Conservation (phyloP, 2,113 vertebrate species). For the Phrynosoma platyrhinos region DNA sequence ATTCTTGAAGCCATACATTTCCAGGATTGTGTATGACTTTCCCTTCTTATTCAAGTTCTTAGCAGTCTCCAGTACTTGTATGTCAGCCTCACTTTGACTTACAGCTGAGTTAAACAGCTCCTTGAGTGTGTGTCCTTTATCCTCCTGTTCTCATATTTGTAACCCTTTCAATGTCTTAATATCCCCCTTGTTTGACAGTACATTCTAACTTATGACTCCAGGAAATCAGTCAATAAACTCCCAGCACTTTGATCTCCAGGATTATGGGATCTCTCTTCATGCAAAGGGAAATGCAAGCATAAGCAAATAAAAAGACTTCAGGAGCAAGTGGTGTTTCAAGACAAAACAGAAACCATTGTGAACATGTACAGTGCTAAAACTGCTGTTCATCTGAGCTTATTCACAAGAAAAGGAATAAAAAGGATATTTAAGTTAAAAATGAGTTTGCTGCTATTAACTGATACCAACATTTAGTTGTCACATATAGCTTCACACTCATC, state of each 20-base stretch:
- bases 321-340: slow-evolving; percentile 30
- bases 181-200: slow-evolving; percentile 55
- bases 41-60: slow-evolving; percentile 33
- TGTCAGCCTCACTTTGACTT: slow-evolving; percentile 28
- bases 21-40: not conserved
- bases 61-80: not conserved
- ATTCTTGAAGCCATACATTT: not conserved
- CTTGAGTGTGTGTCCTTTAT: slow-evolving; percentile 46
- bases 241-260: slow-evolving; percentile 48
- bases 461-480: not conserved
- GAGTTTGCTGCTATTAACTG: not conserved
- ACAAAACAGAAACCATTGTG: slow-evolving; percentile 41
- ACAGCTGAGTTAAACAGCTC: slow-evolving; percentile 27
- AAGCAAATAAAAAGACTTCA: slow-evolving; percentile 61
- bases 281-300: slow-evolving; percentile 57
- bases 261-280: slow-evolving; percentile 65
- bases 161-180: slow-evolving; percentile 63
- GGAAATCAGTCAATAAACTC: slow-evolving; percentile 63
- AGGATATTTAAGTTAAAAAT: not conserved
- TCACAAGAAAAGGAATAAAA: not conserved
- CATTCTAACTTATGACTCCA: slow-evolving; percentile 60
- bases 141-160: slow-evolving; percentile 55
- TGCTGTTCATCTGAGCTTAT: slow-evolving; percentile 2
- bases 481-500: not conserved
- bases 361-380: slow-evolving; percentile 47